phyloP scores from a whole-genome alignment of 2,888 invertebrate species.

The Euphydryas editha region DNA sequence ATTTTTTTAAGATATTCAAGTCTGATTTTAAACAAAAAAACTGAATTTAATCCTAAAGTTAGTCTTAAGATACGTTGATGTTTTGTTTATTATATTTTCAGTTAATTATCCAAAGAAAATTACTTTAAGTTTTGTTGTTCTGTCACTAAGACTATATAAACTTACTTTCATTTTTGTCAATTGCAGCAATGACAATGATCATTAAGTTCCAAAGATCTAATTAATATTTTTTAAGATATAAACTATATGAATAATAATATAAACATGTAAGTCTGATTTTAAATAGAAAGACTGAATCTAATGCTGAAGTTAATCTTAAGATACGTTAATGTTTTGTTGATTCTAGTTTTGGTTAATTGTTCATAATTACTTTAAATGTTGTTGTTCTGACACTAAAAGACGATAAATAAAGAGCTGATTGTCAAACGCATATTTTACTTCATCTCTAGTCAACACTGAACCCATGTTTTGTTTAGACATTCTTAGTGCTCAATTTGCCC shows the following conservation, averaged over 20 bases:
- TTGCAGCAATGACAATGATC: constrained; percentile 15
- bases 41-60: constrained; percentile 6
- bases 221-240: constrained; percentile 32
- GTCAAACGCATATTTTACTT: constrained; percentile 37
- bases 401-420: constrained; percentile 37
- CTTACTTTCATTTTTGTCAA: too few species aligned
- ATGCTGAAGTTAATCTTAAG: constrained; percentile 32
- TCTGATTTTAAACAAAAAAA: neutral
- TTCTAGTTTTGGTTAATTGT: constrained; percentile 35
- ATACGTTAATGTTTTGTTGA: constrained; percentile 37
- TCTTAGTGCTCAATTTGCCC: constrained; percentile 44
- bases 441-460: constrained; percentile 36
- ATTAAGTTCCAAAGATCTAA: constrained; percentile 28
- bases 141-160: too few species aligned
- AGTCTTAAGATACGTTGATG: constrained; percentile 34
- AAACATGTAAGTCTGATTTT: constrained; percentile 7
- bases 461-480: constrained; percentile 34
- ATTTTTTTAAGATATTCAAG: constrained; percentile 3
- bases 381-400: constrained; percentile 38
- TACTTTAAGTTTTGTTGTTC: constrained; percentile 37
- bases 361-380: constrained; percentile 33
- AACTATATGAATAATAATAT: too few species aligned
- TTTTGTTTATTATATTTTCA: constrained; percentile 38
- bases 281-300: constrained; percentile 29
- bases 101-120: constrained; percentile 36